Base-by-base conservation (phyloP, 2,113 vertebrate species). In the Dryoscopus gambensis region DNA sequence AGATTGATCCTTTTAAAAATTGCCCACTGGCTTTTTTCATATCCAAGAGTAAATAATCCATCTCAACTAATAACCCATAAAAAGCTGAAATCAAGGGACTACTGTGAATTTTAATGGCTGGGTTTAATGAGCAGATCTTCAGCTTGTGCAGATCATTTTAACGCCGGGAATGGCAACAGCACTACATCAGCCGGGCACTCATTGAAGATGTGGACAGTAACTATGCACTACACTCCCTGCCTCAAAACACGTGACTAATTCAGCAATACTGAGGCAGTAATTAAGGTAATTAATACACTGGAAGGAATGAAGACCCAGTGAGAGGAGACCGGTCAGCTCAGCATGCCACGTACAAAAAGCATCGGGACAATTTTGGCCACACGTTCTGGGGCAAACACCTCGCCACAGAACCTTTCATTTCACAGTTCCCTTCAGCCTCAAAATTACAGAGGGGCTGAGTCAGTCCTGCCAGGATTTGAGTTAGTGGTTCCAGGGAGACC, bases 401-500 rank as follows among this genome's bases (percentile, higher is more conserved):
- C 1, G 1, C 87, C 85, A 70, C 71, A 55, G 52, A 77, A 84
- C 64, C 71, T 84, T 81, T 21, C 14, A 15, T 13, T 77, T 95
- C 74, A 93, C 71, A 77, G 82, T 90, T 92, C 86, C 12, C 5
- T 75, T 83, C 71, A 81, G 25, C 85, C 90, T 91, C 79, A 63
- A 31, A 96, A 94, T 91, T 75, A 75, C 68, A 84, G 79, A 68
- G 68, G 59, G 65, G 22, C 39, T 83, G 88, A 96, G 92, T 84
- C 65, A 95, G 60, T 42, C 68, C 75, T 93, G 85, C 79, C 90
- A 78, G 76, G 56, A 39, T 64, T 55, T 81, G 75, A 90, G 56
- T 84, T 70, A 65, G 83, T 89, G 82, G 87, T 86, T 97, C 75
- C 68, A 90, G 57, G 73, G 50, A 93, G 75, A 39, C 57, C 53